These are phyloP conservation scores for Tribolium castaneum DNA, from an alignment of 1,140 invertebrate species.

Conservation along the genomic window DNA sequence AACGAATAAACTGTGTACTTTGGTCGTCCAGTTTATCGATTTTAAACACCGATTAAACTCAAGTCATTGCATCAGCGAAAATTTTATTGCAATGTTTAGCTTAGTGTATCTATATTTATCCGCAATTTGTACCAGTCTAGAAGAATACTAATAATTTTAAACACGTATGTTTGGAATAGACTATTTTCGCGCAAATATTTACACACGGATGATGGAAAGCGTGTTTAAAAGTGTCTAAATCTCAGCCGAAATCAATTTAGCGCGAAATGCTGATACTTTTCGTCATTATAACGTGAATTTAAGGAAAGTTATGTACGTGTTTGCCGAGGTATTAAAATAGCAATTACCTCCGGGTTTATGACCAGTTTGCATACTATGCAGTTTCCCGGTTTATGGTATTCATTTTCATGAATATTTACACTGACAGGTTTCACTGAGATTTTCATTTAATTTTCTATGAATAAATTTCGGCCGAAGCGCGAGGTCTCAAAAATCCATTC, in stretches of 20 bases:
- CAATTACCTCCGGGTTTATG: slow-evolving; percentile 8
- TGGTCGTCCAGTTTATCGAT: neutral
- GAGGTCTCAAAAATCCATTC: slow-evolving; percentile 6
- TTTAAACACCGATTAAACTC: slow-evolving; percentile 22
- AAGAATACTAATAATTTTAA: slow-evolving; percentile 32
- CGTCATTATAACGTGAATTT: neutral
- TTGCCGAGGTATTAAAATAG: slow-evolving; percentile 6
- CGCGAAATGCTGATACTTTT: neutral
- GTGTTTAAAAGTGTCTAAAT: neutral
- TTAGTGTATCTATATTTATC: slow-evolving; percentile 21
- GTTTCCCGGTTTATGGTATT: slow-evolving; percentile 13
- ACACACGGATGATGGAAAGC: slow-evolving; percentile 12
- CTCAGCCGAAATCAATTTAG: neutral
- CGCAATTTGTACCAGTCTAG: slow-evolving; percentile 13
- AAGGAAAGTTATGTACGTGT: slow-evolving; percentile 21
- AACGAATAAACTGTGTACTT: neutral
- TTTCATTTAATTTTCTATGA: slow-evolving; percentile 23
- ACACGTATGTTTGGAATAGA: neutral
- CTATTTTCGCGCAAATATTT: slow-evolving; percentile 21
- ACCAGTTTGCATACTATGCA: slow-evolving; percentile 14
- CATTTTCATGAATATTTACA: slow-evolving; percentile 18
- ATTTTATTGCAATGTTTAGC: slow-evolving; percentile 27
- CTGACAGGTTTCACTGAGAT: neutral
- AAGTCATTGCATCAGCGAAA: slow-evolving; percentile 4
- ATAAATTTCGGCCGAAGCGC: slow-evolving; percentile 3